A percentile compares a stretch with the other conserved stretches of the same genome.
Evolutionary conservation across 2,888 invertebrate genomes (phyloP).

Genomic region (Phymatocera aterrima): DNA sequence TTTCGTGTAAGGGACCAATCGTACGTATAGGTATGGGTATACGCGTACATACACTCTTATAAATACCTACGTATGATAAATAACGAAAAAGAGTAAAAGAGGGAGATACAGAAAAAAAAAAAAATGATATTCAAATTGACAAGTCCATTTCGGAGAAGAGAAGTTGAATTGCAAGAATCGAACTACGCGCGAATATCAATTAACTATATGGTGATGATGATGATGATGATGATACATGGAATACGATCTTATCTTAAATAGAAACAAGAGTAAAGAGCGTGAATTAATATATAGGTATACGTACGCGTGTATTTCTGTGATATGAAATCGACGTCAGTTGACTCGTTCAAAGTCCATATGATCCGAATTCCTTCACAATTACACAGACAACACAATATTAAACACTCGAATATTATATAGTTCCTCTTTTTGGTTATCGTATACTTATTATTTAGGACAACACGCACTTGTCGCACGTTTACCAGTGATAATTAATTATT

Average conservation of each 20-base stretch:
- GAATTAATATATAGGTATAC: not conserved
- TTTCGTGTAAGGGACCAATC: no score
- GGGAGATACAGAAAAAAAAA: not conserved
- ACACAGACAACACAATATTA: conserved; percentile 58
- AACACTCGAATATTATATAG: not conserved
- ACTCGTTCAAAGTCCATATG: conserved; percentile 65
- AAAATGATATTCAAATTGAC: not conserved
- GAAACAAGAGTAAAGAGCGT: no score
- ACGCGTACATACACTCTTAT: no score
- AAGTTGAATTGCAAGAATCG: not conserved
- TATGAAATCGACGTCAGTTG: conserved; percentile 4
- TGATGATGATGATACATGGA: not conserved
- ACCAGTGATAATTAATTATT: no score
- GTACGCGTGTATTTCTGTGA: not conserved
- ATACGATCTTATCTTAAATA: conserved; percentile 13
- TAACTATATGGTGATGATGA: not conserved
- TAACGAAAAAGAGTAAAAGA: no score
- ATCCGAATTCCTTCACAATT: conserved; percentile 60
- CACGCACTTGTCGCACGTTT: not conserved
- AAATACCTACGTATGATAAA: no score
- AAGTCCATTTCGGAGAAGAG: not conserved
- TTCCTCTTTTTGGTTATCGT: not conserved
- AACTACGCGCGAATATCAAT: conserved; percentile 11
- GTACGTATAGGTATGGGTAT: no score
- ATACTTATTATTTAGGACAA: not conserved